Evolutionary conservation across 2,888 invertebrate genomes (phyloP).

Genomic region (Pilophorus perplexus): DNA sequence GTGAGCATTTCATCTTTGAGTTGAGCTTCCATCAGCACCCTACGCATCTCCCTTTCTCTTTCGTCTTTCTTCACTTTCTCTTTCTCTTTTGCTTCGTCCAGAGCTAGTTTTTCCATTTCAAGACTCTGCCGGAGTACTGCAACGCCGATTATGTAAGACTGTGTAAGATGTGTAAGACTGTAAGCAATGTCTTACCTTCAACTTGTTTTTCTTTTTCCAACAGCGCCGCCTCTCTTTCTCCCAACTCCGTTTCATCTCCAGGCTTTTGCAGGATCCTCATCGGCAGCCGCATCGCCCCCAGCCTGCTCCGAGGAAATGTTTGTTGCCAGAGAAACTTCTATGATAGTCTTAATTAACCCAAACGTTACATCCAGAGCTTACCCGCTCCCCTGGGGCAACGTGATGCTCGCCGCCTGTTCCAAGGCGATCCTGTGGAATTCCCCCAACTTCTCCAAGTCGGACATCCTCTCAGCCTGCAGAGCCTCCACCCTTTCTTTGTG

Average conservation of each 20-base stretch:
- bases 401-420: conserved; percentile 43
- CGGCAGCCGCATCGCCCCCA: conserved; percentile 7
- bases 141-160: too few species aligned
- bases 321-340: too few species aligned
- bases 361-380: not conserved
- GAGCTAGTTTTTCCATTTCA: conserved; percentile 17
- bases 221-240: conserved; percentile 44
- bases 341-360: not conserved
- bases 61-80: conserved; percentile 43
- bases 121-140: conserved; percentile 37
- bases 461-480: conserved; percentile 44
- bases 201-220: conserved; percentile 46
- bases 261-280: conserved; percentile 41
- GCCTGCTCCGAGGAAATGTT: too few species aligned
- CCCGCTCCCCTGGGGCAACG: conserved; percentile 30
- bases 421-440: conserved; percentile 45
- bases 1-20: conserved; percentile 43
- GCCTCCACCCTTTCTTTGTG: conserved; percentile 43
- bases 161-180: too few species aligned
- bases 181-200: too few species aligned
- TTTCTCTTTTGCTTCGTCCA: conserved; percentile 42
- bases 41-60: conserved; percentile 38
- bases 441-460: conserved; percentile 44
- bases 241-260: conserved; percentile 42
- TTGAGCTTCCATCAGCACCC: conserved; percentile 34